These are phyloP conservation scores for Myrmecobius fasciatus DNA, from an alignment of 2,113 vertebrate species.

Conservation along the genomic window DNA sequence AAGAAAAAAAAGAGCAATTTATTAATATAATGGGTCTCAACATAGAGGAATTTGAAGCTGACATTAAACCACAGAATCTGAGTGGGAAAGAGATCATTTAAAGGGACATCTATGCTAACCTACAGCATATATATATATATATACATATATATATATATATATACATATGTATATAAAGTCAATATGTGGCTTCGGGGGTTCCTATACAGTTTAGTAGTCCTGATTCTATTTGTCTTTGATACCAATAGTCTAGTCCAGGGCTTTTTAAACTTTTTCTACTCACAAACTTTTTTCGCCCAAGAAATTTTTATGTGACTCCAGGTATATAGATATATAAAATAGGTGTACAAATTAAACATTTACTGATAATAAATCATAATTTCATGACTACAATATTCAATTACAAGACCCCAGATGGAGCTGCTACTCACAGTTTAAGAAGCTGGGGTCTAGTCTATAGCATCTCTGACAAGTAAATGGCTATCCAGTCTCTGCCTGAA, in stretches of 20 bases:
- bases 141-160: background rate
- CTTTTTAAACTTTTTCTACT: too few species aligned
- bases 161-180: too few species aligned
- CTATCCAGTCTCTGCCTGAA: background rate
- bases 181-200: background rate
- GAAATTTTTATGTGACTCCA: too few species aligned
- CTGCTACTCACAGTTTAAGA: too few species aligned
- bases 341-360: too few species aligned
- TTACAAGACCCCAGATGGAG: too few species aligned
- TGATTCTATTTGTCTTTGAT: background rate
- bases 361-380: too few species aligned
- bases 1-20: background rate
- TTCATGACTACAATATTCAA: too few species aligned
- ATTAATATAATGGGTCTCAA: slow-evolving; percentile 5
- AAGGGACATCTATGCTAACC: background rate
- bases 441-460: background rate
- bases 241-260: background rate
- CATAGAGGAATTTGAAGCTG: slow-evolving; percentile 28
- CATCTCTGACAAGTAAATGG: background rate
- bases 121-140: background rate
- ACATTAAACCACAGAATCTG: background rate
- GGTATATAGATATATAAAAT: too few species aligned
- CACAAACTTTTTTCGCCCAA: too few species aligned
- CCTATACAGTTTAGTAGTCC: background rate
- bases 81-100: background rate